Percentiles rank a stretch among this genome's conserved stretches.
These are phyloP conservation scores for Poecilia wingei DNA, from an alignment of 2,797 vertebrate genomes.

Conservation along the genomic window DNA sequence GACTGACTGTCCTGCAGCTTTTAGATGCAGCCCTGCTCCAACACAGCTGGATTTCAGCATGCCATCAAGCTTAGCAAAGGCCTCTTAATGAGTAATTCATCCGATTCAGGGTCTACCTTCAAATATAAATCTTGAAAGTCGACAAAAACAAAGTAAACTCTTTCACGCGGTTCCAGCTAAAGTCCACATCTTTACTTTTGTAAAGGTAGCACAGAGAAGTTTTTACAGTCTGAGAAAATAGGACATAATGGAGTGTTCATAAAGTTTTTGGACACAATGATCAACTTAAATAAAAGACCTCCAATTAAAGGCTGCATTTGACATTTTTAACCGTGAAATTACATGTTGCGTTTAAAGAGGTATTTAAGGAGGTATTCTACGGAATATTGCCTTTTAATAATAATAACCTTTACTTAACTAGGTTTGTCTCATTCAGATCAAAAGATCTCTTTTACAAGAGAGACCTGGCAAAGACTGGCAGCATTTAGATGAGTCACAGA, in stretches of 20 bases:
- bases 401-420: too few species aligned
- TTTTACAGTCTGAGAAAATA: neutral
- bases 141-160: too few species aligned
- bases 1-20: neutral
- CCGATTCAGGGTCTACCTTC: too few species aligned
- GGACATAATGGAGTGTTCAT: neutral
- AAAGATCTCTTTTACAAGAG: too few species aligned
- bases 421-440: too few species aligned
- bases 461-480: too few species aligned
- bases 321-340: too few species aligned
- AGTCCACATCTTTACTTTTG: neutral
- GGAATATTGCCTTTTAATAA: neutral
- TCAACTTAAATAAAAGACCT: neutral
- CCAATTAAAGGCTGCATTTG: neutral
- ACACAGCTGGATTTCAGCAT: neutral
- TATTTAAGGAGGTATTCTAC: neutral
- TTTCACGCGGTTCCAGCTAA: neutral
- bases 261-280: neutral
- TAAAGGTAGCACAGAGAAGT: neutral
- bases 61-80: too few species aligned
- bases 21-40: neutral
- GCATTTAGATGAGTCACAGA: neutral
- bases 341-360: too few species aligned
- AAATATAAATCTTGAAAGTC: too few species aligned
- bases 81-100: too few species aligned